A percentile compares a stretch with the other conserved stretches of the same genome.
Conservation (phyloP, 2,113 vertebrate genomes). For the Engraulis encrasicolus region DNA sequence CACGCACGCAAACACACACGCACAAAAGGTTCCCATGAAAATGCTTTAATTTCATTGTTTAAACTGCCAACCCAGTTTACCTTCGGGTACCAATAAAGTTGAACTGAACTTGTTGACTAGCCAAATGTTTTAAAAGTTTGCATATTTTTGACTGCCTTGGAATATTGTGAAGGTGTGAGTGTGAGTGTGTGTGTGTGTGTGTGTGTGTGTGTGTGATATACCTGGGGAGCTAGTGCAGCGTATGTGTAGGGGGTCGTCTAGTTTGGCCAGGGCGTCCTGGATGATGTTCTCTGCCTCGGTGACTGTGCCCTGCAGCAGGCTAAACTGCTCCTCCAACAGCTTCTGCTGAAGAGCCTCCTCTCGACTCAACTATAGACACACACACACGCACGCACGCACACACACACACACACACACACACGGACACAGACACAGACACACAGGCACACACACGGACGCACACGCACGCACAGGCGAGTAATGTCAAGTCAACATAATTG, state of each 20-base stretch:
- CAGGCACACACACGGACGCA: neutral
- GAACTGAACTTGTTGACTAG: no score
- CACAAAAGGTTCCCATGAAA: no score
- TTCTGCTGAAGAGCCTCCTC: constrained; percentile 85
- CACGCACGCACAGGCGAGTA: neutral
- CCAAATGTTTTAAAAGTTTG: no score
- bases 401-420: neutral
- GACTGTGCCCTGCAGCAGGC: constrained; percentile 81
- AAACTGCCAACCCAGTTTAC: no score
- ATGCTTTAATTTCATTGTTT: no score
- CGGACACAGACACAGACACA: neutral
- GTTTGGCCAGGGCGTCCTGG: constrained; percentile 82
- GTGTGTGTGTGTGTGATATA: constrained; percentile 51
- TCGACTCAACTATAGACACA: constrained; percentile 72
- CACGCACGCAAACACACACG: no score
- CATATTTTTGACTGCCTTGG: no score
- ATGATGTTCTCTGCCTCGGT: constrained; percentile 86
- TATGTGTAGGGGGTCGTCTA: constrained; percentile 91
- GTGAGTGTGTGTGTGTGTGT: neutral
- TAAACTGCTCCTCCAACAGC: constrained; percentile 89
- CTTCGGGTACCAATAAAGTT: no score
- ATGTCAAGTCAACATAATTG: no score
- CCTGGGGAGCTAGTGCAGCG: constrained; percentile 96
- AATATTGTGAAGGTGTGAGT: no score
- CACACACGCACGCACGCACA: neutral